Evolutionary conservation across 2,113 vertebrate genomes (phyloP).

Genomic region (Pseudonaja textilis): DNA sequence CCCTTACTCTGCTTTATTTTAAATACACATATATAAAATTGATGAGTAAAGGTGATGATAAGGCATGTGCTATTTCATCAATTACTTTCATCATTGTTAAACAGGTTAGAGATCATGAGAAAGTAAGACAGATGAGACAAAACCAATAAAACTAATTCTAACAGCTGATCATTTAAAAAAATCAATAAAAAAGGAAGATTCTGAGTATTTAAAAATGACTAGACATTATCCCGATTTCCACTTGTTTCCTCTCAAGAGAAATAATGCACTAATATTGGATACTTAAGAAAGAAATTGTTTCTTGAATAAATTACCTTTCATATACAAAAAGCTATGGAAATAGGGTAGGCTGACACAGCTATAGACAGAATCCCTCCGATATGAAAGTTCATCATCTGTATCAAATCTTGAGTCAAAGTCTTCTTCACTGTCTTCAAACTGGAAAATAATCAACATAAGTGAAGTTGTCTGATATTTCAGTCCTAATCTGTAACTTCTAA

Average conservation of each 20-base stretch:
- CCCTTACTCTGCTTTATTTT: background rate
- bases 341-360: conserved; percentile 95
- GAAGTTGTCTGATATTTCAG: background rate
- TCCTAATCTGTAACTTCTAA: background rate
- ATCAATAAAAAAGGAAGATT: background rate
- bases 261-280: background rate
- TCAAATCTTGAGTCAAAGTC: conserved; percentile 92
- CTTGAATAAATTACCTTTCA: conserved; percentile 82
- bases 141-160: background rate
- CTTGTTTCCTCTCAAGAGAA: background rate
- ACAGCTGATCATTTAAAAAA: background rate
- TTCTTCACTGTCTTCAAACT: conserved; percentile 98
- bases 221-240: background rate
- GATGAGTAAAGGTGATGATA: background rate
- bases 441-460: conserved; percentile 18
- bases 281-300: background rate
- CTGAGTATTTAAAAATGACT: conserved; percentile 1
- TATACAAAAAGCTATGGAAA: conserved; percentile 95
- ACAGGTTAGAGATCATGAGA: background rate
- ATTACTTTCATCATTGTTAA: background rate
- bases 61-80: background rate
- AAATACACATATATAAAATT: background rate
- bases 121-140: conserved; percentile 10
- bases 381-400: conserved; percentile 90
- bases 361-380: conserved; percentile 91